Conservation (phyloP, 2,113 vertebrate genomes). For the Harpagus bidentatus region DNA sequence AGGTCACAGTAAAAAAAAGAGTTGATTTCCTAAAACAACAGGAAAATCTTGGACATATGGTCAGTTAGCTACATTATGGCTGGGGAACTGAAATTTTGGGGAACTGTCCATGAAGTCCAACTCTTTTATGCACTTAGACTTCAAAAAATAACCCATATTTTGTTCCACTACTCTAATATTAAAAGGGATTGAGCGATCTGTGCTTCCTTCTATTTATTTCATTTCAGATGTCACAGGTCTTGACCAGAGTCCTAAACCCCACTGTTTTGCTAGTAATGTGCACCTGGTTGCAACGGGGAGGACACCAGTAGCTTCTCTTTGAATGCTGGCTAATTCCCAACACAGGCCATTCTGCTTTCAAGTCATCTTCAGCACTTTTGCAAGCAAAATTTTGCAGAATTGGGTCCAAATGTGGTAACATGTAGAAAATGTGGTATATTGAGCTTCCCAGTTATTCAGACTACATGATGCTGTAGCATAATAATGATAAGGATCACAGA, state of each 20-base stretch:
- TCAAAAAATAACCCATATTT: background rate
- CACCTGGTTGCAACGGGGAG: background rate
- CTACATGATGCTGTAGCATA: background rate
- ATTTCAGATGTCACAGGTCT: background rate
- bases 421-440: background rate
- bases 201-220: background rate
- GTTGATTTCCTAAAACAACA: background rate
- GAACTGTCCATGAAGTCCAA: background rate
- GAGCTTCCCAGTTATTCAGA: background rate
- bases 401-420: rapidly evolving
- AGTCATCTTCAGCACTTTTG: background rate
- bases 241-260: background rate
- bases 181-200: background rate
- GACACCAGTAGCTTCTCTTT: rapidly evolving
- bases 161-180: background rate
- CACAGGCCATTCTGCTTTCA: background rate
- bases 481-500: background rate
- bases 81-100: background rate
- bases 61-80: background rate
- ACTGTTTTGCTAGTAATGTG: rapidly evolving
- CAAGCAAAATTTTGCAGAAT: background rate
- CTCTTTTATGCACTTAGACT: background rate
- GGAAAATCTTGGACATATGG: background rate
- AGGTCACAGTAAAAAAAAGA: background rate
- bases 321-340: background rate